A percentile compares a stretch with the other conserved stretches of the same genome.
These are phyloP conservation scores for Teinopalpus imperialis DNA, from an alignment of 2,888 invertebrate species.

Conservation along the genomic window DNA sequence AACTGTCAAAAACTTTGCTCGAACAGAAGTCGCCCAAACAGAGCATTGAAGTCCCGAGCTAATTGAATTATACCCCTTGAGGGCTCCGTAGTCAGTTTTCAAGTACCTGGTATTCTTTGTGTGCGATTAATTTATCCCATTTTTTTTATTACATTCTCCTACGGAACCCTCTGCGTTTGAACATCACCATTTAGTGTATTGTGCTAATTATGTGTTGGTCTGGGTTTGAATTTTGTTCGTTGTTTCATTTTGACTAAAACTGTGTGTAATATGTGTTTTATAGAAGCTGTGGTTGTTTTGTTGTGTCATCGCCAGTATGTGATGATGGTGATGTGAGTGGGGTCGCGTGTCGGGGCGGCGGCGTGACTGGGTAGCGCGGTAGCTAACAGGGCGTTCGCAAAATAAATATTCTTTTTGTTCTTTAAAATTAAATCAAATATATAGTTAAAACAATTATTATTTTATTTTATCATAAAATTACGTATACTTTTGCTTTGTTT, in stretches of 20 bases:
- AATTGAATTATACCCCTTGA: conserved; percentile 48
- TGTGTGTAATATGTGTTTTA: conserved; percentile 79
- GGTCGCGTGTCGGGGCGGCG: conserved; percentile 56
- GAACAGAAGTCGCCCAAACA: conserved; percentile 53
- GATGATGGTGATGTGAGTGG: conserved; percentile 54
- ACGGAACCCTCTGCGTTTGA: conserved; percentile 67
- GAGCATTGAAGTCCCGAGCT: conserved; percentile 41
- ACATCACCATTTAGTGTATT: conserved; percentile 75
- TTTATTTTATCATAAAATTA: no score
- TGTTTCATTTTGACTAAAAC: conserved; percentile 78
- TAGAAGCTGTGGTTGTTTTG: conserved; percentile 72
- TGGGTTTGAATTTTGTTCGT: conserved; percentile 81
- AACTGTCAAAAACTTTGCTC: conserved; percentile 40
- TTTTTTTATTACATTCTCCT: conserved; percentile 37
- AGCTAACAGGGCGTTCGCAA: conserved; percentile 21
- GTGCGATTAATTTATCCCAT: conserved; percentile 25
- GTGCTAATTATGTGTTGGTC: conserved; percentile 80
- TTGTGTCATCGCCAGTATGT: conserved; percentile 51
- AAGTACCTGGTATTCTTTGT: conserved; percentile 38
- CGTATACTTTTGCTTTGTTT: no score
- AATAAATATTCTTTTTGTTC: no score
- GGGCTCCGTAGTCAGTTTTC: conserved; percentile 66
- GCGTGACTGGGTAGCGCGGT: conserved; percentile 26
- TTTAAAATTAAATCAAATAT: no score
- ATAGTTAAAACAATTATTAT: conserved; percentile 9